Base-by-base conservation (phyloP, 2,888 invertebrate species). In the Dasysyrphus tricinctus region DNA sequence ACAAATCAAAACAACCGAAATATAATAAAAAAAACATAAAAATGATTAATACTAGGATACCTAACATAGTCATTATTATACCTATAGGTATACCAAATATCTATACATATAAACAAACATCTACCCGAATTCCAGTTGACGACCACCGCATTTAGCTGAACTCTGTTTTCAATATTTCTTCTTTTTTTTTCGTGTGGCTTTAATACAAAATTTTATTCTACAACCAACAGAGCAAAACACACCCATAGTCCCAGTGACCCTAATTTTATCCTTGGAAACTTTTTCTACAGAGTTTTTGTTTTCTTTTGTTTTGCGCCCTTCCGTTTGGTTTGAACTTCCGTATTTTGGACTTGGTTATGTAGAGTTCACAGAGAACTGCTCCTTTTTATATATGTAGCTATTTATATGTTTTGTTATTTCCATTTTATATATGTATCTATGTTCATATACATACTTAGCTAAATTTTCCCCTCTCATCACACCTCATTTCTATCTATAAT, bases 251-350 rank as follows among this genome's bases (percentile, higher is more conserved):
- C 34, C 90, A 91, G 90, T 91, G 91, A 91, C 91, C 91, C 90
- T 91, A 90, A 91, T 91, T 91, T 90, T 88, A 90, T 89, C 89
- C 89, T 90, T 89, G 84, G 90, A 89, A 90, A 89, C 88, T 89
- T 88, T 89, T 76, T 61, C 75, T 32, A 32, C 32, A 32, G 5
- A 57, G 72, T 79, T 83, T 86, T 73, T 78, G 54, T 63, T 88
- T 88, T 89, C 83, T 84, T 86, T 88, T 88, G 88, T 88, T 89
- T 89, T 90, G 90, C 90, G 90, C 89, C 89, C 89, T 90, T 90
- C 89, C 90, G 90, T 90, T 89, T 80, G 77, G 72, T 74, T 77
- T 78, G 81, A 85, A 81, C 85, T 85, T 85, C 85, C 85, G 81
- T 61, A 85, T 85, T 85, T 81, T 42, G 85, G 77, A 65, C 72